Evolutionary conservation across 2,888 invertebrate genomes (phyloP), one percentile per base, ranked within the genome.

Genomic region (Pyrocoelia pectoralis): DNA sequence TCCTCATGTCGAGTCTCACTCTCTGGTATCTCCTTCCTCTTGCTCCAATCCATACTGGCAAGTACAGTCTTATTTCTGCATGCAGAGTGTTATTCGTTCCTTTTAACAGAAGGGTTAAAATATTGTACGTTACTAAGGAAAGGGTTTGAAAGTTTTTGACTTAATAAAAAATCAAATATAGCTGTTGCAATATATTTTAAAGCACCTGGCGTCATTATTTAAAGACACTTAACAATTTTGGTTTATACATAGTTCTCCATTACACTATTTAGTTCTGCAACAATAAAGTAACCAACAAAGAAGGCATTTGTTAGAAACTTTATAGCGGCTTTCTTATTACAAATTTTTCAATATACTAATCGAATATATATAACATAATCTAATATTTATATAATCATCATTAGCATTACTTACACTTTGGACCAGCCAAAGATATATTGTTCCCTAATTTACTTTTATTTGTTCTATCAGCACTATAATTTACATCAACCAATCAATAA

Each of bases 221-320:
- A 64, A 64, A 64, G 55, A 64, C 64, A 64, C 38, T 19, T 63
- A 63, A 58, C 58, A 49, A 54, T 53, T 43, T 43, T 33, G 33
- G 24, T 33, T 33, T 33, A 17, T 46, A 17, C 41, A 46, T 15
- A 15, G 13, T 46, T n/a, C 46, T 17, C 33, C 15, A 46, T 18
- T 5, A 17, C 17, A 46, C 18, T 15, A 46, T 17, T 46, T 15
- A 15, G n/a, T 61, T 18, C 46, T 57, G 57, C 54, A 54, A 41
- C 53, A 62, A 49, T 54, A 68, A 74, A 72, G 70, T 72, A 72
- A 70, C 73, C 66, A 72, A 71, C 74, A 72, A 71, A 68, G 76
- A 76, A 76, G 76, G 76, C 76, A 72, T 54, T 67, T 73, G 68
- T 70, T 69, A 67, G 70, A 72, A 72, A 73, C 33, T 33, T 33